Evolutionary conservation across 2,888 invertebrate genomes (phyloP).

Genomic region (Xestobium rufovillosum): DNA sequence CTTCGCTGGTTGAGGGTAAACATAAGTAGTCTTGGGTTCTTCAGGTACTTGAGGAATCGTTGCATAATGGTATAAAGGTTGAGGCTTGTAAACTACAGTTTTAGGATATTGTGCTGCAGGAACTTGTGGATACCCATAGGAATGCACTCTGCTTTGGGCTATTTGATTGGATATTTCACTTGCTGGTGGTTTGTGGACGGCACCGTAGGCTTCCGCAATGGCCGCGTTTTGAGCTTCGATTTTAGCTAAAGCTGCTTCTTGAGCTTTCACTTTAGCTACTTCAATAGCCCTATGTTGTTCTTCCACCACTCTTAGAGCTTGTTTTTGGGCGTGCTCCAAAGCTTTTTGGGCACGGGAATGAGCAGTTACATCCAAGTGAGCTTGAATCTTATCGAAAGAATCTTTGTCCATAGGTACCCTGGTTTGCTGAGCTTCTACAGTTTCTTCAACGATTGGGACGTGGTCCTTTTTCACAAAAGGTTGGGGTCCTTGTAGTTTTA

Average conservation of each 20-base stretch:
- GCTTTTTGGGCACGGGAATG: constrained; percentile 29
- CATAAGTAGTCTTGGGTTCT: no score
- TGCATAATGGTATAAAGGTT: no score
- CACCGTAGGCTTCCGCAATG: constrained; percentile 6
- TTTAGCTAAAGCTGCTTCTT: constrained; percentile 24
- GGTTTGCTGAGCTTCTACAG: constrained; percentile 40
- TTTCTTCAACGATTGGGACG: constrained; percentile 45
- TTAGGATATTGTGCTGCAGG: no score
- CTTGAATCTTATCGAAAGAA: constrained; percentile 28
- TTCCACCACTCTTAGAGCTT: constrained; percentile 32
- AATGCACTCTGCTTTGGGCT: background rate
- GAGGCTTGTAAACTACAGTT: no score
- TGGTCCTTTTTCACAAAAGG: constrained; percentile 21
- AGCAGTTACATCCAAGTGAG: constrained; percentile 33
- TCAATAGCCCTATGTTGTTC: constrained; percentile 33
- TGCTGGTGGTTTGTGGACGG: background rate
- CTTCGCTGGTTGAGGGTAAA: background rate
- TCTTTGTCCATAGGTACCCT: constrained; percentile 27
- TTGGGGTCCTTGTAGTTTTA: constrained; percentile 17
- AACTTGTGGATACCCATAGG: no score
- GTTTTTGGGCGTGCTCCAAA: constrained; percentile 31
- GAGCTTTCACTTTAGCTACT: constrained; percentile 21
- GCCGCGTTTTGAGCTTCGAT: constrained; percentile 22
- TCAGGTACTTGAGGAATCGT: no score
- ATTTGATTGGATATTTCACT: background rate